phyloP scores from a whole-genome alignment of 2,113 vertebrate species.

The Atlantisia rogersi region DNA sequence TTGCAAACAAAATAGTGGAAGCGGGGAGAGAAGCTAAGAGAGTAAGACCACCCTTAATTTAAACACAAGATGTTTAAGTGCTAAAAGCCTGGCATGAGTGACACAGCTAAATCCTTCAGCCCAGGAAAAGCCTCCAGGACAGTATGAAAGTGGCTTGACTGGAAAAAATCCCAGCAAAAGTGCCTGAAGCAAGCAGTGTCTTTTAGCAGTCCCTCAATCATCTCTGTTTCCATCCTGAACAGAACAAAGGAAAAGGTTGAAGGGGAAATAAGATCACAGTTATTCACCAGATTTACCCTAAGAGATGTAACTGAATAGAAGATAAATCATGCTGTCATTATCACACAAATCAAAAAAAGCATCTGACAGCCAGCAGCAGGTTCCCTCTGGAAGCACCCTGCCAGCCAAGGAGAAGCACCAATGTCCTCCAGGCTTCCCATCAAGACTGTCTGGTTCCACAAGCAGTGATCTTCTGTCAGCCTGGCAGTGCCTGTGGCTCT shows the following conservation, averaged over 20 bases:
- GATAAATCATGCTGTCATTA: neutral
- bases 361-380: neutral
- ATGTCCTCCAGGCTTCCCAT: neutral
- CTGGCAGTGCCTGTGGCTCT: neutral
- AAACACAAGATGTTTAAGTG: neutral
- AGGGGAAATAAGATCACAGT: neutral
- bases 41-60: neutral
- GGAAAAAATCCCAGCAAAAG: neutral
- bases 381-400: neutral
- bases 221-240: neutral
- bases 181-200: neutral
- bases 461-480: neutral
- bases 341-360: neutral
- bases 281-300: neutral
- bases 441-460: neutral
- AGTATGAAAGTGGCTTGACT: neutral
- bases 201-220: neutral
- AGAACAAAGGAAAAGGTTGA: neutral
- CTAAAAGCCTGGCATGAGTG: neutral
- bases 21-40: neutral
- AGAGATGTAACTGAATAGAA: neutral
- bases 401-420: neutral
- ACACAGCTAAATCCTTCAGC: neutral
- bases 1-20: neutral
- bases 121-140: neutral